Evolutionary conservation across 2,113 vertebrate genomes (phyloP).

Genomic region (Sebastes schlegelii): DNA sequence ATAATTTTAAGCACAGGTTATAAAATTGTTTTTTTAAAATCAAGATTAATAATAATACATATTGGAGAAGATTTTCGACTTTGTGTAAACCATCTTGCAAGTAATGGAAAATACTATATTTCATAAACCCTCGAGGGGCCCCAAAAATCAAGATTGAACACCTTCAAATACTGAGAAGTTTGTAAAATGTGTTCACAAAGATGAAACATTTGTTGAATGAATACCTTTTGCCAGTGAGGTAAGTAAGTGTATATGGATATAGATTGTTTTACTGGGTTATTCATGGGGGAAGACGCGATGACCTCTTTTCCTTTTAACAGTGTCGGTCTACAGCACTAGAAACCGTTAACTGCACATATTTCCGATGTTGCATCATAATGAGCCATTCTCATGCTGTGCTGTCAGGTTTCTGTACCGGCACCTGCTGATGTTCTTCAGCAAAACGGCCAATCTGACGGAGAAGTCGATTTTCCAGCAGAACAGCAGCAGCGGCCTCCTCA

Average conservation of each 20-base stretch:
- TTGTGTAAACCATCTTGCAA: background rate
- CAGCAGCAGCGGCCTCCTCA: constrained; percentile 85
- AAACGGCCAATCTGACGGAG: constrained; percentile 83
- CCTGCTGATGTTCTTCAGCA: constrained; percentile 92
- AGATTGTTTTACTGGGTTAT: background rate
- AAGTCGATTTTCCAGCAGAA: constrained; percentile 90
- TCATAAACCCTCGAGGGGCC: background rate
- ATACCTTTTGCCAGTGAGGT: background rate
- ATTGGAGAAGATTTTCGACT: background rate
- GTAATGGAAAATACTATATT: background rate
- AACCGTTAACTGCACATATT: background rate
- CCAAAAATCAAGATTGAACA: background rate
- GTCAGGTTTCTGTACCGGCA: constrained; percentile 90
- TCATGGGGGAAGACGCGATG: background rate
- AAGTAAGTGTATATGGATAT: background rate
- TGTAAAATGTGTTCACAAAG: background rate
- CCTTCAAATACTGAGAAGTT: background rate
- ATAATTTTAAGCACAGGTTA: no score
- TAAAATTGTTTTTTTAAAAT: no score
- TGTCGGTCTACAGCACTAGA: background rate
- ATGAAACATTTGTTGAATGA: background rate
- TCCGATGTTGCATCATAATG: background rate
- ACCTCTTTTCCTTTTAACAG: no score
- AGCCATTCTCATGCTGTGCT: constrained; percentile 7
- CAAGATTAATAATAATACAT: no score